Base-by-base conservation (phyloP, 1,140 invertebrate species). In the Thrips palmi region DNA sequence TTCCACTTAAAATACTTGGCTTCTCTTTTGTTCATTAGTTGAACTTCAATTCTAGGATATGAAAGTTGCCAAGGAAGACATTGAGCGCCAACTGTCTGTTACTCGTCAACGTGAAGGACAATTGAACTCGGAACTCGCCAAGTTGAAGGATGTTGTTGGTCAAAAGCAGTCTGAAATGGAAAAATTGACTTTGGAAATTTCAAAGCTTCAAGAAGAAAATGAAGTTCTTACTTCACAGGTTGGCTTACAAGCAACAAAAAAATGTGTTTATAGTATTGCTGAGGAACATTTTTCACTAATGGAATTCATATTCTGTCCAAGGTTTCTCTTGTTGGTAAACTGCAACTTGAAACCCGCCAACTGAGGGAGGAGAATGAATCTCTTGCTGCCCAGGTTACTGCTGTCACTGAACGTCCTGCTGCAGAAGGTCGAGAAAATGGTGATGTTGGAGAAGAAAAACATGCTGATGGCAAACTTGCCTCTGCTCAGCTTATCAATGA, bases 191-290 rank as follows among this genome's bases (percentile, higher is more conserved):
- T n/a, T 51, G 2, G 44, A 52, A 40, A 45, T 52, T 25, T 41
- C 45, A n/a, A 49, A 45, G 43, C 40, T 58, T n/a, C 57, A 62
- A 37, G 63, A 65, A 39, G 64, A 67, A 27, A 51, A 58, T 12
- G 57, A 67, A 25, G 62, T 57, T 50, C 53, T 68, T 39, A 59
- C 54, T 17, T 47, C 56, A 47, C 58, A 67, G 54, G 65, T 68
- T 58, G 22, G 45, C 47, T 35, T 51, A 40, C 33, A 43, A 22
- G 44, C 35, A 36, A 33, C 1, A 38, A 20, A 15, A 23, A 36
- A 15, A 22, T 17, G 24, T 33, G 22, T 40, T 45, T 8, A 21
- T 43, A 38, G 11, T 37, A 25, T 34, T 15, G 31, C 29, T 33
- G 40, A 31, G 12, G 36, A 46, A n/a, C n/a, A n/a, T n/a, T n/a